Base-by-base conservation (phyloP, 2,888 invertebrate genomes). In the Pristionchus exspectatus region DNA sequence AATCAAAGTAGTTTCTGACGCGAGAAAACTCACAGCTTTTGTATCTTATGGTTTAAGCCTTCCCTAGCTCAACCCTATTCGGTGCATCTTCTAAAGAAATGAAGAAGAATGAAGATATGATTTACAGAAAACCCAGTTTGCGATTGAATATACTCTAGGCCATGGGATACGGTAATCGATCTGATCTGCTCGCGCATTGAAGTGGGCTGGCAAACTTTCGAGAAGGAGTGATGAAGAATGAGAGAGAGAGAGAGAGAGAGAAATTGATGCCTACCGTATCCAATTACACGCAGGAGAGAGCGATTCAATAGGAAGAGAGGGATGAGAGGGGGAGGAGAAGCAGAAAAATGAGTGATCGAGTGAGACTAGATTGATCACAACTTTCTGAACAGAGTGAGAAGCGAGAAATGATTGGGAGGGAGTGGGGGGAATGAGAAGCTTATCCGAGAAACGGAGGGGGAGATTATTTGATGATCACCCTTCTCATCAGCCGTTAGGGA, bases 221-320 rank as follows among this genome's bases (percentile, higher is more conserved):
- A 50, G 44, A 9, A 50, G 44, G 84, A 85, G 84, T 56, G 84
- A 85, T 74, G 30, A 33, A n/a, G 24, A 69, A 24, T 14, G 33
- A 30, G 54, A 16, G 83, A 14, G n/a, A n/a, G 33, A 30, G 54
- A 16, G 83, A 14, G n/a, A n/a, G 81, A 44, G 83, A 54, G 84
- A 85, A 85, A 59, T 85, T 59, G 84, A 85, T 85, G 63, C 84
- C 89, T 89, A 84, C 87, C 38, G 89, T 91, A 91, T 91, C 91
- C 90, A 84, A 90, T 91, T 90, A 90, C 91, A 91, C 90, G 89
- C 87, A 89, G 89, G 89, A 90, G 83, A 74, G 90, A 87, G 90
- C 66, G 86, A 87, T 59, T 72, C 84, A 90, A 72, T 77, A 81
- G 74, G 69, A 33, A 85, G 81, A 63, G 85, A 85, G 59, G 83